phyloP scores from a whole-genome alignment of 1,140 invertebrate species.

The Diachasmimorpha longicaudata region DNA sequence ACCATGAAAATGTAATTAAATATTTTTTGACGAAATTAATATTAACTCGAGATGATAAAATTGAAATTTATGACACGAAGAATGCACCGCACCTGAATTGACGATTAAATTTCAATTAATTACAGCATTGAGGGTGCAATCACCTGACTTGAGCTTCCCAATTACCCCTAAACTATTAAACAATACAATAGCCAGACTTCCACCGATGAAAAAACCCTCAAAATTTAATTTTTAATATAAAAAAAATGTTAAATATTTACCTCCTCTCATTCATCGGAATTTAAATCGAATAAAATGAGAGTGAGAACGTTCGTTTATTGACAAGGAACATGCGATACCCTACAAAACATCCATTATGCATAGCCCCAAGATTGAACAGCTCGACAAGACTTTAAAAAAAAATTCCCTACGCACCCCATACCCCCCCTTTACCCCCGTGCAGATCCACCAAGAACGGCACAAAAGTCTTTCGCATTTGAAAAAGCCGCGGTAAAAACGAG shows the following conservation, averaged over 20 bases:
- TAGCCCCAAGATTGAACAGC: constrained; percentile 46
- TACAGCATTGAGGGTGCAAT: too few species aligned
- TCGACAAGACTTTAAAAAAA: constrained; percentile 37
- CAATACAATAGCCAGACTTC: too few species aligned
- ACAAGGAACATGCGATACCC: constrained; percentile 55
- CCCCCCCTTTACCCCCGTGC: constrained; percentile 13
- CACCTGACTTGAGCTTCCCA: too few species aligned
- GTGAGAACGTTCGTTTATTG: constrained; percentile 49
- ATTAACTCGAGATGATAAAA: too few species aligned
- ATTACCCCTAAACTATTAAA: too few species aligned
- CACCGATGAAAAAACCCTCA: too few species aligned
- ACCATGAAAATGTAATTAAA: neutral
- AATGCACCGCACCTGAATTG: too few species aligned
- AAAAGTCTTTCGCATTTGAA: neutral
- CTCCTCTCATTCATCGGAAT: constrained; percentile 31
- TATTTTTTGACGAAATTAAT: too few species aligned
- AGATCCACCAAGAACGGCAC: neutral
- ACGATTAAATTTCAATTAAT: too few species aligned
- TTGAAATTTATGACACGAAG: too few species aligned
- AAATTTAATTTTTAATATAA: neutral
- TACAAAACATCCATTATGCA: constrained; percentile 54
- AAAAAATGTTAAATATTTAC: too few species aligned
- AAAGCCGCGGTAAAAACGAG: neutral
- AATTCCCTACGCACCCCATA: constrained; percentile 33
- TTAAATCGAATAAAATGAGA: constrained; percentile 33